phyloP scores from a whole-genome alignment of 2,888 invertebrate genomes.

The Xanthia togata region DNA sequence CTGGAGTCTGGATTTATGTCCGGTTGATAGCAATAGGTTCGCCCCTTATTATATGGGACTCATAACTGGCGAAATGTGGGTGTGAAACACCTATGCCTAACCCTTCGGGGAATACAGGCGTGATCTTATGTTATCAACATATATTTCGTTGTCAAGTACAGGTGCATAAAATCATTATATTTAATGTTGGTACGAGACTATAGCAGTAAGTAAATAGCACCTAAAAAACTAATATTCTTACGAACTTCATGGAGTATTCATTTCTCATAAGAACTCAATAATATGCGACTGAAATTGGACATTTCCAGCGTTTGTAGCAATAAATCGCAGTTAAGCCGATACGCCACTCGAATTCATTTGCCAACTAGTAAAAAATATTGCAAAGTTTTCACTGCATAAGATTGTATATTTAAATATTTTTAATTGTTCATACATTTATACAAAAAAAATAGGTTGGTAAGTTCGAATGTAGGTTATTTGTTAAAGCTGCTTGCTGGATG shows the following conservation, averaged over 20 bases:
- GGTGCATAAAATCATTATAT: not conserved
- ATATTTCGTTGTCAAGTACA: not conserved
- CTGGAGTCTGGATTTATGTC: no score
- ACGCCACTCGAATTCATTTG: constrained; percentile 1
- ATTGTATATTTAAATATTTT: constrained; percentile 9
- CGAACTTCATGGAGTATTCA: constrained; percentile 14
- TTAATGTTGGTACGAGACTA: not conserved
- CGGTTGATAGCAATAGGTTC: no score
- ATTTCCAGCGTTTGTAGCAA: constrained; percentile 7
- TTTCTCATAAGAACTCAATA: constrained; percentile 25
- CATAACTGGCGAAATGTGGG: no score
- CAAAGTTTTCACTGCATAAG: not conserved
- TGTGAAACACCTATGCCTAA: no score
- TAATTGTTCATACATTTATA: constrained; percentile 1
- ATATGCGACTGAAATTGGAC: constrained; percentile 13
- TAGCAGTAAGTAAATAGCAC: not conserved
- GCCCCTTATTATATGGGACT: no score
- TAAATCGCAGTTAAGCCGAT: not conserved
- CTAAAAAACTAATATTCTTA: constrained; percentile 6
- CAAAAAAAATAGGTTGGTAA: not conserved
- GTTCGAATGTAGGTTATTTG: not conserved
- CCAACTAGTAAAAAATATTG: constrained; percentile 13
- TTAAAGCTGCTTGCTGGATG: not conserved
- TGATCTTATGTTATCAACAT: not conserved
- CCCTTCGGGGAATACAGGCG: no score